Evolutionary conservation across 2,113 vertebrate genomes (phyloP).

Genomic region (Ciconia maguari): DNA sequence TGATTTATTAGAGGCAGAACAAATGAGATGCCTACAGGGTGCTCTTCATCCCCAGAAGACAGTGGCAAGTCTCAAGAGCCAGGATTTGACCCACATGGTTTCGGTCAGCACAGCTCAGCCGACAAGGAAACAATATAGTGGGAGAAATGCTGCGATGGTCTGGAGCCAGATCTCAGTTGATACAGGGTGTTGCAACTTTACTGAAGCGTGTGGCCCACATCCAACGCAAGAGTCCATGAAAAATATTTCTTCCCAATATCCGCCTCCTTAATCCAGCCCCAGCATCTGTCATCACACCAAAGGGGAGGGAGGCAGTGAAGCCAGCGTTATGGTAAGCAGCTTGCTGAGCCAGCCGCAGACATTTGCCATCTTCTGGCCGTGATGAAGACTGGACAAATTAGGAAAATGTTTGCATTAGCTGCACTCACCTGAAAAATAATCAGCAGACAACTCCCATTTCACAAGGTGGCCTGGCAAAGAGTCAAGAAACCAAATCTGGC

Average conservation of each 20-base stretch:
- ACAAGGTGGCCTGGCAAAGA: background rate
- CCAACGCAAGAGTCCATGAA: background rate
- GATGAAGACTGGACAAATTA: background rate
- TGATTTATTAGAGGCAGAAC: background rate
- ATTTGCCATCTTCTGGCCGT: background rate
- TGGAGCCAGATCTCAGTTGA: background rate
- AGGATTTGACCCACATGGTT: background rate
- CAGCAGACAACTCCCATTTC: background rate
- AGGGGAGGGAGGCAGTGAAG: background rate
- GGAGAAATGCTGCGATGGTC: background rate
- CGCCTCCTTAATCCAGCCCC: background rate
- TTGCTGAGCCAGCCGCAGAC: background rate
- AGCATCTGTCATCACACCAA: background rate
- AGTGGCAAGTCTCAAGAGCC: background rate
- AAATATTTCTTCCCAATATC: background rate
- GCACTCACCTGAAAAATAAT: conserved; percentile 10
- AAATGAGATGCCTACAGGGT: background rate
- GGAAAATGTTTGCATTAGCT: background rate
- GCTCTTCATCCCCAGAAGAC: background rate
- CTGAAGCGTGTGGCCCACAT: background rate
- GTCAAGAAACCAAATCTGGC: background rate
- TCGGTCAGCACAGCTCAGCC: background rate
- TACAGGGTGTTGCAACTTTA: background rate
- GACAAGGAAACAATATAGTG: background rate
- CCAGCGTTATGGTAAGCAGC: background rate